A percentile compares a stretch with the other conserved stretches of the same genome.
Evolutionary conservation across 2,888 invertebrate genomes (phyloP).

Genomic region (Clostera curtula): DNA sequence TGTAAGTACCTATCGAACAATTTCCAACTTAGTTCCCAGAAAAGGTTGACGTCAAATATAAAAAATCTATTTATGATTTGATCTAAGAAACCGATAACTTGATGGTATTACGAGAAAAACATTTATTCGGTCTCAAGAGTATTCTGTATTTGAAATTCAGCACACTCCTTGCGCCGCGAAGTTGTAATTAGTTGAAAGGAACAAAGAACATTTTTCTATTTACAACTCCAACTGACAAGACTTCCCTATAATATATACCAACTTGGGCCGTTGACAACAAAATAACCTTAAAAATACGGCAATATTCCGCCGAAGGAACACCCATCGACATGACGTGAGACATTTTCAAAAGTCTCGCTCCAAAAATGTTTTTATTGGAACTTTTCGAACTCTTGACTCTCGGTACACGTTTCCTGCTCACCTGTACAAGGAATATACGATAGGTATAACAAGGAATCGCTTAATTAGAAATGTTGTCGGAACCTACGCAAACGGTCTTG

Average conservation of each 20-base stretch:
- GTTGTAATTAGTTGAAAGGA: conserved; percentile 36
- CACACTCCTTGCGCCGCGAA: conserved; percentile 24
- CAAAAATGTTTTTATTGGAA: conserved; percentile 12
- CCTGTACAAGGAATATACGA: conserved; percentile 20
- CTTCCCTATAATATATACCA: background rate
- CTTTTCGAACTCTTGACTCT: conserved; percentile 16
- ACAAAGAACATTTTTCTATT: conserved; percentile 25
- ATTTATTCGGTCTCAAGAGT: conserved; percentile 16
- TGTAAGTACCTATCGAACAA: too few species aligned
- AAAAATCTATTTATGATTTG: too few species aligned
- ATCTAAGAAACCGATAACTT: too few species aligned
- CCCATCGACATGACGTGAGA: too few species aligned
- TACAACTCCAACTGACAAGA: conserved; percentile 4
- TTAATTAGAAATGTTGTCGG: conserved; percentile 56
- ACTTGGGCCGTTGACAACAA: too few species aligned
- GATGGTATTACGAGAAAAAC: too few species aligned
- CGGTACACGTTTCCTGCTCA: conserved; percentile 16
- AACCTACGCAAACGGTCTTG: conserved; percentile 50
- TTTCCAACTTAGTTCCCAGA: too few species aligned
- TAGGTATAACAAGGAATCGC: conserved; percentile 36
- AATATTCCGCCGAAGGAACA: too few species aligned
- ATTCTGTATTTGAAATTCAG: conserved; percentile 16
- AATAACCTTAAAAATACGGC: too few species aligned
- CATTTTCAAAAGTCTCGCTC: conserved; percentile 8
- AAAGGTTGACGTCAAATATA: too few species aligned